Base-by-base conservation (phyloP, 2,797 vertebrate species). In the Urosaurus nigricauda region DNA sequence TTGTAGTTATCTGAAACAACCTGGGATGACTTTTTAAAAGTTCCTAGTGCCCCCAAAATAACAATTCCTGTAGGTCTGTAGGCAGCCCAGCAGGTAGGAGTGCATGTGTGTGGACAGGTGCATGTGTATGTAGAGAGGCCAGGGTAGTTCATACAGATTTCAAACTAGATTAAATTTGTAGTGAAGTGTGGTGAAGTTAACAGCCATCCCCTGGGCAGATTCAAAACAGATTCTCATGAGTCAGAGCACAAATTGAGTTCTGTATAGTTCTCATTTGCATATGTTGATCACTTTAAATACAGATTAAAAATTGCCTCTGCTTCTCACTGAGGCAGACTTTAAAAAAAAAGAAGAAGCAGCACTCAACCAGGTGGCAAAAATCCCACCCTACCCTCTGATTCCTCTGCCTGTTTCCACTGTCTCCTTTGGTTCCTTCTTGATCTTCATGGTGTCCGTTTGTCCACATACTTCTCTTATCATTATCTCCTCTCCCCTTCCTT, bases 251-350 rank as follows among this genome's bases (percentile, higher is more conserved):
- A 32, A 84, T 32, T 82, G 71, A 65, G 32, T 56, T 83, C n/a
- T 86, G 26, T 43, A 83, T 51, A 86, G 71, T 56, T 75, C 70
- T 81, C 63, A 77, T 86, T 89, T 83, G 70, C 79, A 77, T 43
- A 68, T 82, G 71, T 83, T 35, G 26, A 83, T 83, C 43, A 58
- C 60, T 82, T 81, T 75, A 86, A 60, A 58, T 82, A 40, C 60
- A 68, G 70, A 89, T 56, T 86, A 68, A 89, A 88, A 77, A 82
- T 56, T 77, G 58, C 84, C 75, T 71, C 60, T 56, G 84, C 60
- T 19, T 82, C 37, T 60, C 35, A 43, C 43, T 17, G 58, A 82
- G 63, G 47, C 21, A 26, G 68, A 24, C 68, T 43, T 56, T 40
- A 47, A 77, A 19, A 73, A 71, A 79, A 84, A 21, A 40, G 11